Conservation (phyloP, 1,140 invertebrate species). For the Trachymyrmex cornetzi region DNA sequence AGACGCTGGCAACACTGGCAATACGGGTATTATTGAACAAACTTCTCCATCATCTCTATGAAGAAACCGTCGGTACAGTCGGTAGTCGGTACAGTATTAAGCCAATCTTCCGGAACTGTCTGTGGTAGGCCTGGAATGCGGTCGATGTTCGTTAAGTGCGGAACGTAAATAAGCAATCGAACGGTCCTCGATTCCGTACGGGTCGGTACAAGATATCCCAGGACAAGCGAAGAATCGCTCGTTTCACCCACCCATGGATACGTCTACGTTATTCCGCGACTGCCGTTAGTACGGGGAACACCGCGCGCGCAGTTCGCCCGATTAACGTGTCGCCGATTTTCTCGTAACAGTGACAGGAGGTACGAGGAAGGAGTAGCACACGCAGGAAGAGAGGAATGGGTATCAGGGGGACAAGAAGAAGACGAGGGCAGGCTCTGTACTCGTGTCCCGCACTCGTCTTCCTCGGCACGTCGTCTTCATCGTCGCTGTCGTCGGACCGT, state of each 20-base stretch:
- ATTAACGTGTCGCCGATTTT: slow-evolving; percentile 10
- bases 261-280: slow-evolving; percentile 8
- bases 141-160: slow-evolving; percentile 67
- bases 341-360: neutral
- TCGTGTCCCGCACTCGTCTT: slow-evolving; percentile 59
- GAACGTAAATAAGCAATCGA: slow-evolving; percentile 76
- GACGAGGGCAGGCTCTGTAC: slow-evolving; percentile 59
- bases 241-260: slow-evolving; percentile 26
- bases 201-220: slow-evolving; percentile 42
- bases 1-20: too few species aligned
- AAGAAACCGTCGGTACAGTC: too few species aligned
- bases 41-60: too few species aligned
- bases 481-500: slow-evolving; percentile 20
- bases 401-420: slow-evolving; percentile 80
- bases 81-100: too few species aligned
- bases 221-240: neutral
- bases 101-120: slow-evolving; percentile 25
- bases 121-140: slow-evolving; percentile 57
- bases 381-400: slow-evolving; percentile 80
- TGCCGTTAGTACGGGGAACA: neutral
- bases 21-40: too few species aligned
- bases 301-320: neutral
- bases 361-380: slow-evolving; percentile 67
- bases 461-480: slow-evolving; percentile 39
- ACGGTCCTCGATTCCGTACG: slow-evolving; percentile 67